A percentile compares a stretch with the other conserved stretches of the same genome.
phyloP scores from a whole-genome alignment of 2,113 vertebrate genomes.

The Grus americana region DNA sequence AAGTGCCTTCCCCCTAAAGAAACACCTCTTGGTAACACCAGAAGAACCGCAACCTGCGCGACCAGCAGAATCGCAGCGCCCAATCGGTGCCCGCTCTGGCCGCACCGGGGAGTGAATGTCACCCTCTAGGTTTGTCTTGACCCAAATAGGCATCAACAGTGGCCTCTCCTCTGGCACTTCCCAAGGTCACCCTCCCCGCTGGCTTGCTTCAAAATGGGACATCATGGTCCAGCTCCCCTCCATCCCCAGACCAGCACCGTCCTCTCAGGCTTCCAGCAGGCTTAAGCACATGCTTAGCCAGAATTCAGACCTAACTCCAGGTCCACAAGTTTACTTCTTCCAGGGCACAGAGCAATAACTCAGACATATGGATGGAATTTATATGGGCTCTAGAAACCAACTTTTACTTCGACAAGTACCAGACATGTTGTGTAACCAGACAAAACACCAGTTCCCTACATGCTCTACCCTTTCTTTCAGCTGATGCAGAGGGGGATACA shows the following conservation, averaged over 20 bases:
- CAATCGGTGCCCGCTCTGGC: rapidly evolving
- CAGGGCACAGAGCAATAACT: background rate
- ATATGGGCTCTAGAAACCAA: background rate
- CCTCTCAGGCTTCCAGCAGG: background rate
- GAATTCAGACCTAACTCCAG: background rate
- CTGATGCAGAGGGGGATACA: background rate
- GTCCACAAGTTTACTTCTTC: background rate
- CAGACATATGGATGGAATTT: background rate
- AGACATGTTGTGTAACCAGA: rapidly evolving
- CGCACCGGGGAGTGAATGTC: background rate
- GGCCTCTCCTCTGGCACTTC: background rate
- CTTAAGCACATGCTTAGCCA: background rate
- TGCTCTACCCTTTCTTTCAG: background rate
- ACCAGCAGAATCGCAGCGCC: background rate
- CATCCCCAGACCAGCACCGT: background rate
- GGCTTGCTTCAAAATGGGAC: background rate
- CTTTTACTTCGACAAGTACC: background rate
- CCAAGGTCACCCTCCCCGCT: background rate
- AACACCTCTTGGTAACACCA: background rate
- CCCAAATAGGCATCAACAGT: background rate
- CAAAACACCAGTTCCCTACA: background rate
- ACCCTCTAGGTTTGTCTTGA: background rate
- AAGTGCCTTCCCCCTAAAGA: background rate
- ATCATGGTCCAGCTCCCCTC: background rate
- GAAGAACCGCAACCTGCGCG: background rate